Base-by-base conservation (phyloP, 2,113 vertebrate genomes). In the Vimba vimba region DNA sequence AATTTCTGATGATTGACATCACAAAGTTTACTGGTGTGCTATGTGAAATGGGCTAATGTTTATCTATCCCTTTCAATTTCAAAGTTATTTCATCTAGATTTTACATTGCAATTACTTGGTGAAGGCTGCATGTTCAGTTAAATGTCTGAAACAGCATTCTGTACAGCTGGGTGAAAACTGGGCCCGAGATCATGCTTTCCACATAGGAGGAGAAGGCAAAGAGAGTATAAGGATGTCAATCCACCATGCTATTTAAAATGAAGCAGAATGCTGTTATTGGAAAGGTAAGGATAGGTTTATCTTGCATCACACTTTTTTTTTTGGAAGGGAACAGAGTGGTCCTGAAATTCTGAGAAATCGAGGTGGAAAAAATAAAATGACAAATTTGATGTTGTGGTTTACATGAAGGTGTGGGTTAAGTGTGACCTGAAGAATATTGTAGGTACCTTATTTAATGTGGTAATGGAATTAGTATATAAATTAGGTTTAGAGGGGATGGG, bases 211-310 rank as follows among this genome's bases (percentile, higher is more conserved):
- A 87, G 87, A 89, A 91, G 69, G 71, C 83, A 84, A 89, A 92
- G 88, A 93, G 86, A 92, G 89, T 92, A 88, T 91, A 92, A 92
- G 82, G 88, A 89, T 88, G 91, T 93, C 66, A 87, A 27, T 89
- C 83, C 89, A 91, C 90, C 92, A 94, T 95, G 96, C 95, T 95
- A 92, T 91, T 91, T 91, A 83, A 82, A 82, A 90, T 85, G 89
- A 90, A 62, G 73, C 89, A 87, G 85, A 87, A 87, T 86, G 87
- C 52, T 88, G 74, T 91, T 89, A 89, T 47, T 87, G 88, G 87
- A 89, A 87, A 87, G 90, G 90, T 66, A 57, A 25, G 88, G 91
- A 71, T 83, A 79, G 85, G 90, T 92, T 90, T 64, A 85, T 88
- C 57, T 89, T 91, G 89, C 90, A 91, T 85, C 87, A 89, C 80